Evolutionary conservation across 2,113 vertebrate genomes (phyloP).

Genomic region (Poeciliopsis occidentalis): DNA sequence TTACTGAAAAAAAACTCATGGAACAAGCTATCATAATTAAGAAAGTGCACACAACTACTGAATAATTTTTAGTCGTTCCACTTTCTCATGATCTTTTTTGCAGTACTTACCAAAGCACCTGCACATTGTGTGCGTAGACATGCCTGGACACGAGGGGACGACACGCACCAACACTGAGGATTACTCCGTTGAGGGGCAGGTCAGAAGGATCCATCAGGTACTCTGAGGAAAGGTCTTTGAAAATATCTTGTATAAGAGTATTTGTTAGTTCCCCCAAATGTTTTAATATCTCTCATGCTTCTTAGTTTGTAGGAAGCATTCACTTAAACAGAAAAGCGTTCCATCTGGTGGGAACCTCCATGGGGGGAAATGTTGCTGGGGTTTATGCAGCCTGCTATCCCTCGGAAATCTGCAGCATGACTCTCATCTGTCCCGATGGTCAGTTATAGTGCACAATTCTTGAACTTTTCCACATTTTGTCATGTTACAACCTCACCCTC

Average conservation of each 20-base stretch:
- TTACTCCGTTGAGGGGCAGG: conserved; percentile 91
- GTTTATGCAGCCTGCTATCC: conserved; percentile 91
- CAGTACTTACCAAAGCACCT: conserved; percentile 96
- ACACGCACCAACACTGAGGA: conserved; percentile 89
- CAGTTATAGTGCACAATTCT: conserved; percentile 45
- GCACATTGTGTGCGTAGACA: conserved; percentile 93
- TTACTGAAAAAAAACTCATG: neutral
- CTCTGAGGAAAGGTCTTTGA: neutral
- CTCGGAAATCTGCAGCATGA: conserved; percentile 88
- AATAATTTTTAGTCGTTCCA: neutral
- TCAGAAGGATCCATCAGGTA: conserved; percentile 93
- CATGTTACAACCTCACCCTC: neutral
- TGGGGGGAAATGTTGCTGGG: conserved; percentile 93
- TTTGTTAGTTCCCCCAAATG: neutral
- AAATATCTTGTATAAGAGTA: neutral
- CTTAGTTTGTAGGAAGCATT: conserved; percentile 91
- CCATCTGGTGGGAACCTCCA: conserved; percentile 91
- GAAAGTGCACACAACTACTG: neutral
- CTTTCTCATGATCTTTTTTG: neutral
- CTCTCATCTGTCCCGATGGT: conserved; percentile 95
- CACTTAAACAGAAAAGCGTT: conserved; percentile 90
- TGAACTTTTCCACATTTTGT: neutral
- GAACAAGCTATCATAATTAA: too few relatives aligned
- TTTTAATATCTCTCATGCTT: neutral
- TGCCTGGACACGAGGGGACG: conserved; percentile 96